Percentiles rank a stretch among this genome's conserved stretches.
Conservation (phyloP, 2,888 invertebrate species). For the Drosophila hamatofila region DNA sequence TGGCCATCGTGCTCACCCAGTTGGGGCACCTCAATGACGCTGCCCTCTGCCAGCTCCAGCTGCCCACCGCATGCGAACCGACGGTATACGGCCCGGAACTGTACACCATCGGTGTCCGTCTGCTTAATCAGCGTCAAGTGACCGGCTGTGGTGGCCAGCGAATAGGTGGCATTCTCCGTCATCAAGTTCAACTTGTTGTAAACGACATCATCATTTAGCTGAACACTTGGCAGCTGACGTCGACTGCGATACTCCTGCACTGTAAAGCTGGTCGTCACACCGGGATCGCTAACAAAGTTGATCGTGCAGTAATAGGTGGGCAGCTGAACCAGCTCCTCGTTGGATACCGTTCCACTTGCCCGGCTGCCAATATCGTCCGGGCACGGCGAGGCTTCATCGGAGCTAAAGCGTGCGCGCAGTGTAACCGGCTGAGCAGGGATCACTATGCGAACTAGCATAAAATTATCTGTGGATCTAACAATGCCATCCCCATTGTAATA, state of each 20-base stretch:
- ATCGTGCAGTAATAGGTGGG: conserved; percentile 67
- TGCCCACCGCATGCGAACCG: conserved; percentile 90
- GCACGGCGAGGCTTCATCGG: conserved; percentile 86
- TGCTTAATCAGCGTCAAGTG: conserved; percentile 59
- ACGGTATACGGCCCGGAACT: conserved; percentile 86
- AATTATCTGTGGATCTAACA: conserved; percentile 88
- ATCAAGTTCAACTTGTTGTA: neutral
- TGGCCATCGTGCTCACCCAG: conserved; percentile 72
- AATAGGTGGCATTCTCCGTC: conserved; percentile 51
- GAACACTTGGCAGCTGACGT: neutral
- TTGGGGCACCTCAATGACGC: conserved; percentile 82
- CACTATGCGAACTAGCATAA: conserved; percentile 87
- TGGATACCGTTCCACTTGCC: conserved; percentile 51
- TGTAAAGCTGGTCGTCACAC: conserved; percentile 73
- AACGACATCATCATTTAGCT: conserved; percentile 40
- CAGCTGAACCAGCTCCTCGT: conserved; percentile 26
- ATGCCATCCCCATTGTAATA: conserved; percentile 82
- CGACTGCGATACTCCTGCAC: conserved; percentile 28
- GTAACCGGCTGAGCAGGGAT: conserved; percentile 48
- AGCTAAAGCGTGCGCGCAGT: conserved; percentile 89
- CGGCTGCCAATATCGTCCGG: conserved; percentile 84
- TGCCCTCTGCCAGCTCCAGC: conserved; percentile 81
- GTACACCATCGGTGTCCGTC: neutral
- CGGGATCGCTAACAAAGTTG: conserved; percentile 45
- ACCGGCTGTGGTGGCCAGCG: conserved; percentile 56